phyloP scores from a whole-genome alignment of 2,888 invertebrate species.

The Notodonta dromedarius region DNA sequence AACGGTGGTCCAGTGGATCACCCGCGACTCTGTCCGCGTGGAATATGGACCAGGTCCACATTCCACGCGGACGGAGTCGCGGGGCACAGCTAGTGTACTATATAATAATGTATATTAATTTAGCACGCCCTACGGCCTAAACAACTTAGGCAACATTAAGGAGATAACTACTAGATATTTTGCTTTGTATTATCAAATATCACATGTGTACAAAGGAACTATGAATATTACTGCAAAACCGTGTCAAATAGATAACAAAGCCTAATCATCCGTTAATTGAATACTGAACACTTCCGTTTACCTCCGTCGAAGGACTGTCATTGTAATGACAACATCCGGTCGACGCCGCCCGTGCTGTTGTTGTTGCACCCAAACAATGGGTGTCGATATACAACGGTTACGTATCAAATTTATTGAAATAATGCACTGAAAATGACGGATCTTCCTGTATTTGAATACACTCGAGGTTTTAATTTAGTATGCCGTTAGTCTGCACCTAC shows the following conservation, averaged over 20 bases:
- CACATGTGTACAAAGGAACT: slow-evolving; percentile 13
- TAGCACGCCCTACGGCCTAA: no score
- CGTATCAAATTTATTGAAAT: not conserved
- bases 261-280: slow-evolving; percentile 27
- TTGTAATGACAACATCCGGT: slow-evolving; percentile 30
- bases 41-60: no score
- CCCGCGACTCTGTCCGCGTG: no score
- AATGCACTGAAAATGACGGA: not conserved
- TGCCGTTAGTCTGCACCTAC: no score
- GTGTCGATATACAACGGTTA: not conserved
- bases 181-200: not conserved
- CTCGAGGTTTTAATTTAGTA: no score
- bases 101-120: no score
- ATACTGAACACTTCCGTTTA: slow-evolving; percentile 15
- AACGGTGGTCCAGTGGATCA: no score
- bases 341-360: not conserved
- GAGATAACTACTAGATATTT: no score
- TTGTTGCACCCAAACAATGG: not conserved
- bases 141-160: no score
- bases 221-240: slow-evolving; percentile 22
- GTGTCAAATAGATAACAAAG: slow-evolving; percentile 33
- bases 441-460: no score
- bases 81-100: no score
- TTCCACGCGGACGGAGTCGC: no score
- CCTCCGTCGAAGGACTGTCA: slow-evolving; percentile 33